Percentiles rank a stretch among this genome's conserved stretches.
Conservation (phyloP, 2,888 invertebrate species). For the Drymonia ruficornis region DNA sequence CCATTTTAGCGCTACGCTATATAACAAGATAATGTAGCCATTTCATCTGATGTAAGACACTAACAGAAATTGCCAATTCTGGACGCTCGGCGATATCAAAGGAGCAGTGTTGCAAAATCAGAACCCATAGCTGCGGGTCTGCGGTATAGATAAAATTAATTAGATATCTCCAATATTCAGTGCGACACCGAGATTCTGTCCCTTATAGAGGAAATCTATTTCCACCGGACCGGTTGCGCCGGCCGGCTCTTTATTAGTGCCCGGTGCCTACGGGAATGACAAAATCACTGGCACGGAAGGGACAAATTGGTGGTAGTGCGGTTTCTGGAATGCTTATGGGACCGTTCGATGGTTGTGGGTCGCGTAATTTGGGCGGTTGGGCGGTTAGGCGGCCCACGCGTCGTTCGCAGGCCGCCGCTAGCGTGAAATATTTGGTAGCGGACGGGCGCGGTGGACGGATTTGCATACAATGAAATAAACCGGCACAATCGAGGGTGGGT, state of each 20-base stretch:
- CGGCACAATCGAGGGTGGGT: constrained; percentile 67
- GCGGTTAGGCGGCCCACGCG: constrained; percentile 56
- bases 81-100: constrained; percentile 33
- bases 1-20: no score
- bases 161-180: constrained; percentile 49
- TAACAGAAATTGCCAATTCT: constrained; percentile 13
- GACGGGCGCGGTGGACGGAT: constrained; percentile 61
- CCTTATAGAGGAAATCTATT: constrained; percentile 53
- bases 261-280: constrained; percentile 54
- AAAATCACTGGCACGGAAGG: constrained; percentile 70
- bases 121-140: constrained; percentile 31
- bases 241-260: constrained; percentile 53
- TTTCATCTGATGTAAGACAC: constrained; percentile 1
- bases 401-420: constrained; percentile 50
- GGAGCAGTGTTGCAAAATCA: constrained; percentile 38
- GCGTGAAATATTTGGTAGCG: constrained; percentile 76
- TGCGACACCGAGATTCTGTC: constrained; percentile 36
- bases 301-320: constrained; percentile 70
- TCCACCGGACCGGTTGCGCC: constrained; percentile 44
- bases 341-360: constrained; percentile 56
- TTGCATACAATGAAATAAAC: constrained; percentile 77
- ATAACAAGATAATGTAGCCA: neutral
- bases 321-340: constrained; percentile 63
- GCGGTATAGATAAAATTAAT: constrained; percentile 43
- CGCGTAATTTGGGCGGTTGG: constrained; percentile 68